phyloP scores from a whole-genome alignment of 2,797 vertebrate genomes.

The Propithecus deckenii region DNA sequence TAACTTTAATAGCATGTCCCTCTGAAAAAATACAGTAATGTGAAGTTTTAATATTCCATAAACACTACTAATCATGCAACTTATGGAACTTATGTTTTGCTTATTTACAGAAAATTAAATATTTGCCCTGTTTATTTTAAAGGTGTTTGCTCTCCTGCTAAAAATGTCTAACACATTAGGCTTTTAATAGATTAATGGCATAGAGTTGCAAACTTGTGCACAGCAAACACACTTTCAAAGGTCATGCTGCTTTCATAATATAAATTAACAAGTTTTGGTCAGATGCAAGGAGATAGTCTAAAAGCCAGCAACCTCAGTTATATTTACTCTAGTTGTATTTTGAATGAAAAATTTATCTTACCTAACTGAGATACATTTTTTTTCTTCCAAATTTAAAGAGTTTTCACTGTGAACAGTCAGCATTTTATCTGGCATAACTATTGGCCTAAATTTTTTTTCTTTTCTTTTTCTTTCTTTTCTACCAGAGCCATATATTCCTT shows the following conservation, averaged over 20 bases:
- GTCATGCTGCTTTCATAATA: slow-evolving; percentile 41
- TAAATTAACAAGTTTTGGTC: slow-evolving; percentile 15
- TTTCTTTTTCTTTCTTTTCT: background rate
- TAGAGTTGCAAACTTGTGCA: slow-evolving; percentile 46
- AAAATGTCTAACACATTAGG: slow-evolving; percentile 61
- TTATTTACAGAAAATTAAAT: slow-evolving; percentile 75
- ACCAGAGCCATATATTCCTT: background rate
- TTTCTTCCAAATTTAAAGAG: background rate
- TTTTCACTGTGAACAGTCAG: background rate
- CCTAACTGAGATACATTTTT: background rate
- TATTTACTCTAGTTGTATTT: slow-evolving; percentile 7
- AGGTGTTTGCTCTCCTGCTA: slow-evolving; percentile 62
- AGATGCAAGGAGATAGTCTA: background rate
- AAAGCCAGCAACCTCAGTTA: background rate
- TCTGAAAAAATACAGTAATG: background rate
- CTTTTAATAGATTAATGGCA: slow-evolving; percentile 54
- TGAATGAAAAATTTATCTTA: slow-evolving; percentile 5
- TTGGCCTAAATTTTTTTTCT: background rate
- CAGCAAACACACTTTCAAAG: slow-evolving; percentile 34
- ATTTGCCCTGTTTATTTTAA: slow-evolving; percentile 63
- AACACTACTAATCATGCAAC: background rate
- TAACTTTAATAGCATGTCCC: background rate
- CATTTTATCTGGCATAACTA: background rate
- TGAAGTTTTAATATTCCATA: background rate
- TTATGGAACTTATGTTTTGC: slow-evolving; percentile 38